Evolutionary conservation across 2,797 vertebrate species (phyloP), one percentile per base, ranked within the genome.

Genomic region (Tokudaia tokunoshimensis): DNA sequence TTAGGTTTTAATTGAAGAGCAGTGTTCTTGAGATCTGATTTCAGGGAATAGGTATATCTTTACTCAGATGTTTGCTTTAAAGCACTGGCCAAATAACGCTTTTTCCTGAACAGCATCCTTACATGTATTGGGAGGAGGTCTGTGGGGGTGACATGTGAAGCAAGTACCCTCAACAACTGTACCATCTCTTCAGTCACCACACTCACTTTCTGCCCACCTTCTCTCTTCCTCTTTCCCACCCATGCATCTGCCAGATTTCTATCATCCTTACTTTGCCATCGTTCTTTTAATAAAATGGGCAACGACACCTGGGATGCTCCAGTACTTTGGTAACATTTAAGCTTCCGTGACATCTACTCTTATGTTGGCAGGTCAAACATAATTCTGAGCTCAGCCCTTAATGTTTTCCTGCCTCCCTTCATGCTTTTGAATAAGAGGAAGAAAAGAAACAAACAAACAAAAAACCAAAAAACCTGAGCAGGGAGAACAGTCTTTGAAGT

Each of bases 1-100:
- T 70, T 83, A 89, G 41, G 31, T 91, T 94, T 94, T 89, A 52
- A 63, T 95, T 89, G 44, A 83, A 84, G 85, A 92, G 12, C 72
- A 90, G 31, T 50, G 2, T 81, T 93, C 59, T 67, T 29, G 74
- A 34, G 10, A 59, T 22, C 14, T 95, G 6, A 61, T 96, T 97
- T 94, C 34, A 90, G 70, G n/a, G 76, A 81, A 89, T 57, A 41
- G 34, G 17, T 59, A 3, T 57, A 50, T 67, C 26, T 84, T 37
- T 75, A 81, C 26, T 57, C 52, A 50, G 6, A 22, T 91, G 37
- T 52, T 97, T 29, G 5, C 79, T 93, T 67, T 86, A 44, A 57
- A 87, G 72, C 3, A 82, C 57, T 86, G 93, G 29, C 75, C 57
- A 65, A 37, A 15, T 0, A 82, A 37, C 6, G 47, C 14, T 50